phyloP scores from a whole-genome alignment of 2,113 vertebrate species.

The Zootoca vivipara region DNA sequence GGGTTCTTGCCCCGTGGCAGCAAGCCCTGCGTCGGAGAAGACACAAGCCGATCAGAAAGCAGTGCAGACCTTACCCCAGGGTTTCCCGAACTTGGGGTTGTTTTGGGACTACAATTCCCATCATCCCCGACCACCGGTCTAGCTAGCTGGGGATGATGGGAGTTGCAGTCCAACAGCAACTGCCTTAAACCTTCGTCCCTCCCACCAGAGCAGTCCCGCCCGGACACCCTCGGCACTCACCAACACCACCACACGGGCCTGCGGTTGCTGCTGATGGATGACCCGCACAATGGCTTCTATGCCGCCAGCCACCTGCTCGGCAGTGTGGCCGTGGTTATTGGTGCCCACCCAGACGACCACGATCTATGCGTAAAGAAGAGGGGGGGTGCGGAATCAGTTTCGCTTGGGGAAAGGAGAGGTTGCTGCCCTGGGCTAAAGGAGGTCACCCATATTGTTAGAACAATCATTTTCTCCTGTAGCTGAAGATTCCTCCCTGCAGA shows the following conservation, averaged over 20 bases:
- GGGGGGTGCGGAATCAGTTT: background rate
- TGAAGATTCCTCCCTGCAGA: no score
- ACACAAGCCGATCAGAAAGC: background rate
- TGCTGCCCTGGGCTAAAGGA: background rate
- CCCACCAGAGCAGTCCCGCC: no score
- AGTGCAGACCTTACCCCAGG: no score
- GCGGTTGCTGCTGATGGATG: conserved; percentile 83
- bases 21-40: conserved; percentile 74
- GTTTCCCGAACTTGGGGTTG: no score
- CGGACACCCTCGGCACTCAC: conserved; percentile 66
- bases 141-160: no score
- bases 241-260: conserved; percentile 83
- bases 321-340: conserved; percentile 86
- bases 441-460: no score
- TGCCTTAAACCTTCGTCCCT: background rate
- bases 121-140: background rate
- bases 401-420: background rate
- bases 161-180: background rate
- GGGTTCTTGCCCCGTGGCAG: conserved; percentile 86
- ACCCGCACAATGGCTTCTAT: conserved; percentile 84
- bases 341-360: conserved; percentile 92
- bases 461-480: background rate
- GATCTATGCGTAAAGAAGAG: conserved; percentile 71
- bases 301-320: conserved; percentile 85
- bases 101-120: background rate